These are phyloP conservation scores for Vireo altiloquus DNA, from an alignment of 2,113 vertebrate species.

Conservation along the genomic window DNA sequence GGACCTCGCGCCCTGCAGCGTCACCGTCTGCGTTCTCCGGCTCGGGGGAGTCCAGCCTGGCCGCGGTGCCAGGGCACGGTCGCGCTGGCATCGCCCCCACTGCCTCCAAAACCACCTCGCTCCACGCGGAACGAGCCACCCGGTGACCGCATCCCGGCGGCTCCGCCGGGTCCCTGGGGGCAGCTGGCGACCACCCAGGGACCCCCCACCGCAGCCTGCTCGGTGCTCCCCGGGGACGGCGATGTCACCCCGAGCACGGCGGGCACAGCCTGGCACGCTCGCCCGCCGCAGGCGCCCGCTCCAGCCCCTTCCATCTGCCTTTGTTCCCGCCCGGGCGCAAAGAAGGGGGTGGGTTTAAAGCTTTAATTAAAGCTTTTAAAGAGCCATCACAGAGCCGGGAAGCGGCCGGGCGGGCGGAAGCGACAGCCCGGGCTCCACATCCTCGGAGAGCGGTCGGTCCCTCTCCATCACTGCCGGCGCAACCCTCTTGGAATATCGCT, in stretches of 20 bases:
- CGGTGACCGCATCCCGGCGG: not conserved
- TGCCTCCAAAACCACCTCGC: fast-evolving
- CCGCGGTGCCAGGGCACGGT: not conserved
- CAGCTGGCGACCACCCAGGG: not conserved
- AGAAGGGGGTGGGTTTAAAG: not conserved
- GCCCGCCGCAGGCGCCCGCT: not conserved
- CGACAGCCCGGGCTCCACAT: not conserved
- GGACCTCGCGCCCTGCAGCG: not conserved
- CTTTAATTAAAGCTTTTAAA: slow-evolving; percentile 55
- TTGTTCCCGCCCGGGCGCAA: not conserved
- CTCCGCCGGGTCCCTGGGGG: not conserved
- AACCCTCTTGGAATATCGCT: not conserved
- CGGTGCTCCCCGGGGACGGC: not conserved
- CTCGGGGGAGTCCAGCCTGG: not conserved
- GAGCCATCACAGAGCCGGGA: not conserved
- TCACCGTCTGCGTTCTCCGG: fast-evolving
- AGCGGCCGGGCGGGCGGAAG: not conserved
- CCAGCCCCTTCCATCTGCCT: slow-evolving; percentile 16
- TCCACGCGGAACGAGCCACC: fast-evolving
- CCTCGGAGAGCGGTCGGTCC: not conserved
- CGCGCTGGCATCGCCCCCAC: not conserved
- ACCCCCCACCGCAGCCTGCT: fast-evolving
- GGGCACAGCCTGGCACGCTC: not conserved
- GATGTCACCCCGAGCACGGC: not conserved
- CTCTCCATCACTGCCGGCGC: not conserved